Evolutionary conservation across 2,797 vertebrate species (phyloP), one percentile per base, ranked within the genome.

Genomic region (Coilia nasus): DNA sequence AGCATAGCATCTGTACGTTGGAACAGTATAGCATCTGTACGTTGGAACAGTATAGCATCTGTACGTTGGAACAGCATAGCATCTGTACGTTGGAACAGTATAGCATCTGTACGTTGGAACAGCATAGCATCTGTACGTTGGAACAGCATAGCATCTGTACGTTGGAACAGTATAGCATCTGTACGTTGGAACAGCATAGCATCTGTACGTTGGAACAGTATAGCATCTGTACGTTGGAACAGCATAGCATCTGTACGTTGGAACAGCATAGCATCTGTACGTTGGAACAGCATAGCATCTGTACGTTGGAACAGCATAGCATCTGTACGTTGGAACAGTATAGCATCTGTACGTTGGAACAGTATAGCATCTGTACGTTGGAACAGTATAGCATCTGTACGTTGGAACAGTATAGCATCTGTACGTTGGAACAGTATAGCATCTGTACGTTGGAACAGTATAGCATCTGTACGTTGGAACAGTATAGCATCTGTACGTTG

Each of bases 141-240:
- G 44, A 41, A 78, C 17, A n/a, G n/a, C n/a, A n/a, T n/a, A n/a
- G n/a, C n/a, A n/a, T n/a, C n/a, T n/a, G n/a, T n/a, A n/a, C n/a
- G n/a, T n/a, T n/a, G n/a, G n/a, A n/a, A 78, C 71, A 78, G 71
- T 78, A 78, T 78, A 78, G 71, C 35, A 19, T 41, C 35, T 78
- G 71, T 78, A 44, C 31, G 19, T 78, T 78, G 71, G 44, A 41
- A 78, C 17, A n/a, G n/a, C n/a, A n/a, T n/a, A n/a, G n/a, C n/a
- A n/a, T n/a, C n/a, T n/a, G n/a, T n/a, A n/a, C n/a, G n/a, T n/a
- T n/a, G n/a, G n/a, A n/a, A 78, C 71, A 78, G 71, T 78, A 78
- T 78, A 78, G 71, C 35, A 19, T 41, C 35, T 78, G 71, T 78
- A 44, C 31, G 19, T 78, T 78, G 71, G 44, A 41, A 78, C 17